These are phyloP conservation scores for Hapalemur alaotrensis DNA, from an alignment of 2,797 vertebrate genomes.

Conservation along the genomic window DNA sequence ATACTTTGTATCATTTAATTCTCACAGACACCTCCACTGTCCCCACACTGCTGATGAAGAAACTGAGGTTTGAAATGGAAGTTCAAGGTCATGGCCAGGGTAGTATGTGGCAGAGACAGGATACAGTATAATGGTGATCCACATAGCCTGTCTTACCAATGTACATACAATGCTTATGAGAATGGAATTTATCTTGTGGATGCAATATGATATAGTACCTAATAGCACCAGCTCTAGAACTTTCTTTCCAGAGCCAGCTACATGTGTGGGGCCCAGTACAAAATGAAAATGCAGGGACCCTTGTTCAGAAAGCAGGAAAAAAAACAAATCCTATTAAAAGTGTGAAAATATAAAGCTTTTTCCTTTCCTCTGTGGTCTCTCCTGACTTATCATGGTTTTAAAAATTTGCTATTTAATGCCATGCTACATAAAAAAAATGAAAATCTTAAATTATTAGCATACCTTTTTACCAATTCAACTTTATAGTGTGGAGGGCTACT, in stretches of 20 bases:
- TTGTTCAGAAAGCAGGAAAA: not conserved
- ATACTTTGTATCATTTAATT: not conserved
- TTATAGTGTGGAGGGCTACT: not conserved
- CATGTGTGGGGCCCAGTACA: not conserved
- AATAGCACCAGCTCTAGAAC: not conserved
- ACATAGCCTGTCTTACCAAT: not conserved
- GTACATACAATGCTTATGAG: not conserved
- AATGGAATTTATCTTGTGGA: not conserved
- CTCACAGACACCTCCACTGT: not conserved
- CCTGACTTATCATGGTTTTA: not conserved
- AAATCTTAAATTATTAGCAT: slow-evolving; percentile 7
- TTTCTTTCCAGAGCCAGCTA: not conserved
- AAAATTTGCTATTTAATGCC: not conserved
- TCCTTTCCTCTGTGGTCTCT: not conserved
- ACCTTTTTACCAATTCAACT: not conserved
- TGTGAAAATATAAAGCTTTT: not conserved
- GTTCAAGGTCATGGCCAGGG: not conserved
- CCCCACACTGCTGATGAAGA: not conserved
- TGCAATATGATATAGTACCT: not conserved
- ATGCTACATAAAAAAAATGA: not conserved
- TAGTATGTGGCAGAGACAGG: not conserved
- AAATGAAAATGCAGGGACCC: not conserved
- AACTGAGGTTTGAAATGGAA: not conserved
- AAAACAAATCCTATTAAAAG: not conserved
- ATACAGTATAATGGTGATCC: too few relatives aligned